Evolutionary conservation across 1,140 invertebrate genomes (phyloP).

Genomic region (Achatina immaculata): DNA sequence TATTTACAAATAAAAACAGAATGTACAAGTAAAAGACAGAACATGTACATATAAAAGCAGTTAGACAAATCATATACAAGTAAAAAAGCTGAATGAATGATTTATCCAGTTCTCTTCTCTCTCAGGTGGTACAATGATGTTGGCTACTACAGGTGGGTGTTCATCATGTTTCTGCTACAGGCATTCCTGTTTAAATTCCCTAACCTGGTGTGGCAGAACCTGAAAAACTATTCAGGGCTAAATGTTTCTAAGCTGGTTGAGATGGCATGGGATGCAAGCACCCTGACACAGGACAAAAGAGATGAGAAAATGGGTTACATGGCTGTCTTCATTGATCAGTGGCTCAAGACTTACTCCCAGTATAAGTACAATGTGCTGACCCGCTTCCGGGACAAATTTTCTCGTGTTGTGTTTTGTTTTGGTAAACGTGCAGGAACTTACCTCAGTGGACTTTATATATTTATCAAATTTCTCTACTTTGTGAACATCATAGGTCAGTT

Average conservation of each 20-base stretch:
- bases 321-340: constrained; percentile 57
- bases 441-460: constrained; percentile 72
- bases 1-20: too few species aligned
- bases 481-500: constrained; percentile 65
- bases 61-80: too few species aligned
- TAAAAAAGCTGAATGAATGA: too few species aligned
- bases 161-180: constrained; percentile 70
- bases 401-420: constrained; percentile 59
- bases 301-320: constrained; percentile 54
- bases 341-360: constrained; percentile 50
- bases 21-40: too few species aligned
- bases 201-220: constrained; percentile 63
- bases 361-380: constrained; percentile 59
- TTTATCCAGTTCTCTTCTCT: constrained; percentile 2
- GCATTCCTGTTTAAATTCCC: constrained; percentile 70
- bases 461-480: constrained; percentile 60
- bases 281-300: constrained; percentile 49
- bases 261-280: constrained; percentile 37
- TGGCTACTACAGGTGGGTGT: constrained; percentile 72
- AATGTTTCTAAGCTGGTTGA: constrained; percentile 43
- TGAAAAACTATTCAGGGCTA: constrained; percentile 62
- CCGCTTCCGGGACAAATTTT: constrained; percentile 51
- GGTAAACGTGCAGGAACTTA: constrained; percentile 73
- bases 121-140: constrained; percentile 36
- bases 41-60: too few species aligned